These are phyloP conservation scores for Galerucella calmariensis DNA, from an alignment of 2,888 invertebrate genomes.

Conservation along the genomic window DNA sequence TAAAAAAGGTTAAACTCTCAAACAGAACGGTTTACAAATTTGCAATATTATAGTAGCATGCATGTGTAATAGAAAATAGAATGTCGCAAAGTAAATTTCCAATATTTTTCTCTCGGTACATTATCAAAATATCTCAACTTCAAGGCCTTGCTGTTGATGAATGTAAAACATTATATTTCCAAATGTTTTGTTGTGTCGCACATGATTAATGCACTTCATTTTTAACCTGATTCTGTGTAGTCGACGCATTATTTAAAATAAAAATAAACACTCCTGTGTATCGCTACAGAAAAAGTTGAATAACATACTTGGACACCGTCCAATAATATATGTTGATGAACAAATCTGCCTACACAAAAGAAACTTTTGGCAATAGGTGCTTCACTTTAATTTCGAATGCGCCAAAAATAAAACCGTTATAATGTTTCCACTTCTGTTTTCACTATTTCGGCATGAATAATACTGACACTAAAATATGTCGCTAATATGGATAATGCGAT, in stretches of 20 bases:
- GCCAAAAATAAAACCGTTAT: background rate
- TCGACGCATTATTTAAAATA: background rate
- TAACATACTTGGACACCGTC: constrained; percentile 9
- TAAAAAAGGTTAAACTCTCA: no score
- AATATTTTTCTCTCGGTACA: no score
- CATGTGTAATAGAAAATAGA: no score
- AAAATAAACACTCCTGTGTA: background rate
- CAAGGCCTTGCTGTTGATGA: background rate
- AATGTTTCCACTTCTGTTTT: background rate
- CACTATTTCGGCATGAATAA: background rate
- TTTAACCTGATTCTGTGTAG: background rate
- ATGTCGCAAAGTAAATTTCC: no score
- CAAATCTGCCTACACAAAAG: constrained; percentile 1
- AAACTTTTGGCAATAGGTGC: constrained; percentile 16
- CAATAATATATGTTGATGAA: constrained; percentile 7
- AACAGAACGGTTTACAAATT: no score
- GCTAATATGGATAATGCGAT: no score
- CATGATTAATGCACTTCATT: background rate
- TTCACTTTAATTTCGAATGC: background rate
- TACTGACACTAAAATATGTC: background rate
- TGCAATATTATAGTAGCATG: no score
- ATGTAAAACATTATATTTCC: background rate
- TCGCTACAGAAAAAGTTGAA: constrained; percentile 11
- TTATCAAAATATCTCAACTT: background rate
- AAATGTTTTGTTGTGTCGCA: background rate